Evolutionary conservation across 2,113 vertebrate genomes (phyloP).

Genomic region (Alectura lathami): DNA sequence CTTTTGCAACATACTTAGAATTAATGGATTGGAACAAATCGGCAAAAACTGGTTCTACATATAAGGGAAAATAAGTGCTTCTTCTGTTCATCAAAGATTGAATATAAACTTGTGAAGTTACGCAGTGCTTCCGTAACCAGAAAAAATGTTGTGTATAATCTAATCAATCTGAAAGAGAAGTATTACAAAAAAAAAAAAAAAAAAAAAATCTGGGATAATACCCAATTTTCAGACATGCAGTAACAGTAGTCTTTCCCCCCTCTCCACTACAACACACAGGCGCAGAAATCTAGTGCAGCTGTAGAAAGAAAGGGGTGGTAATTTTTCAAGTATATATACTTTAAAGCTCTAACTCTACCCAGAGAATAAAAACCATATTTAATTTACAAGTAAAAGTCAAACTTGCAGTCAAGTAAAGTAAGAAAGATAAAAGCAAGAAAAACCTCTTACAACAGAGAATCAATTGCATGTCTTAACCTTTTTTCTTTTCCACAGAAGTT

Average conservation of each 20-base stretch:
- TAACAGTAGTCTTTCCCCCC: not conserved
- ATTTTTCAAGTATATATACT: not conserved
- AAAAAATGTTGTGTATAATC: not conserved
- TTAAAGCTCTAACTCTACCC: not conserved
- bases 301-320: not conserved
- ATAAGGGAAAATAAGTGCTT: not conserved
- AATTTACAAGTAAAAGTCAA: slow-evolving; percentile 3
- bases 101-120: not conserved
- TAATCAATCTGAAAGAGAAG: not conserved
- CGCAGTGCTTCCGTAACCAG: not conserved
- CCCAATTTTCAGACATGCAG: not conserved
- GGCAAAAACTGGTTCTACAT: not conserved
- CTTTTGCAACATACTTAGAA: not conserved
- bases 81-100: not conserved
- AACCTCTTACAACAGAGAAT: slow-evolving; percentile 38
- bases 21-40: not conserved
- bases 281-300: not conserved
- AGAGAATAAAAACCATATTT: slow-evolving; percentile 16
- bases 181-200: no score
- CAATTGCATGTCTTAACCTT: not conserved
- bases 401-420: not conserved
- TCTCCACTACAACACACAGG: not conserved
- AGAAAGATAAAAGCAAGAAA: slow-evolving; percentile 31
- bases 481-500: slow-evolving; percentile 11
- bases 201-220: no score